Percentiles rank a stretch among this genome's conserved stretches.
Conservation (phyloP, 2,797 vertebrate genomes). For the Brotula barbata region DNA sequence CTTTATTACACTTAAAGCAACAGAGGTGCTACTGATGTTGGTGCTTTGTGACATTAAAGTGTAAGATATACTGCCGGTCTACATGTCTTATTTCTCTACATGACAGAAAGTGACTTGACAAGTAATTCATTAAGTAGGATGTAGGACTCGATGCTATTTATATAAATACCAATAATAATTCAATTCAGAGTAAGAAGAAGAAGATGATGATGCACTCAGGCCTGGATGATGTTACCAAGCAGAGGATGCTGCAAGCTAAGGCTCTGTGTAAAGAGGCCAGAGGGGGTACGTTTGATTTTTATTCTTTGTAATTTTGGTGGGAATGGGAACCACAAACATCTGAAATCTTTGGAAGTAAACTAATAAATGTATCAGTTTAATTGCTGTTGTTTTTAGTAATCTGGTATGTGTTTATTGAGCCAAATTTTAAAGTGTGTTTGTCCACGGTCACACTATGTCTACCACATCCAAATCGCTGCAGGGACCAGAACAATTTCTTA, state of each 20-base stretch:
- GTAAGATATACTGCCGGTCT: too few species aligned
- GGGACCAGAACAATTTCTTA: slow-evolving; percentile 41
- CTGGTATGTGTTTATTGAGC: slow-evolving; percentile 15
- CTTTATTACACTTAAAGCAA: not conserved
- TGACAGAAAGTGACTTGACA: too few species aligned
- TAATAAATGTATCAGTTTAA: not conserved
- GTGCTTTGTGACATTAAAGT: too few species aligned
- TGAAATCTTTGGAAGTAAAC: not conserved
- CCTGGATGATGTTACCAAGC: slow-evolving; percentile 56
- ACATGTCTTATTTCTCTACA: too few species aligned
- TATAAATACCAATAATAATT: not conserved
- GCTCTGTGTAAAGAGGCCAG: slow-evolving; percentile 73
- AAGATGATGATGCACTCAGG: slow-evolving; percentile 72
- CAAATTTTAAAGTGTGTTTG: slow-evolving; percentile 45
- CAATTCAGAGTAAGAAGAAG: slow-evolving; percentile 6
- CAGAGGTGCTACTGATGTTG: too few species aligned
- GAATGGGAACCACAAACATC: not conserved
- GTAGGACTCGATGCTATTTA: not conserved
- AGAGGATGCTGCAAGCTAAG: slow-evolving; percentile 75
- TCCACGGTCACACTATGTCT: not conserved
- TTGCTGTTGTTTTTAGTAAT: not conserved
- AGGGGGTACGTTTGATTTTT: slow-evolving; percentile 73
- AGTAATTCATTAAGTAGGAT: not conserved
- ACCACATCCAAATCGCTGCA: too few species aligned
- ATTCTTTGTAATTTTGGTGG: too few species aligned